phyloP scores from a whole-genome alignment of 2,113 vertebrate genomes.

The Clarias batrachus region DNA sequence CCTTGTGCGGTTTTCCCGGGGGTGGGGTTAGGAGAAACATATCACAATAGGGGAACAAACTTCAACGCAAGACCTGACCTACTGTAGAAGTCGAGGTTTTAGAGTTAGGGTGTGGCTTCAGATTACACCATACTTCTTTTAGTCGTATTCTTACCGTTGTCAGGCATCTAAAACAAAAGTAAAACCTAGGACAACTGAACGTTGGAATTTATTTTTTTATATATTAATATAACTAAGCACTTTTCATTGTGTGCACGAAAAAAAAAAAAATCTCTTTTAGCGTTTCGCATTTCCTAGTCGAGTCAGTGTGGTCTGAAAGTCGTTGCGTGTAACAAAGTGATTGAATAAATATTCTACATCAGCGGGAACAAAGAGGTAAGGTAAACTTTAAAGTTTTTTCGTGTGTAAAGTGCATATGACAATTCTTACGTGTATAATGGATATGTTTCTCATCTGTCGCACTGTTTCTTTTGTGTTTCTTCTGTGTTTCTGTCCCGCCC shows the following conservation, averaged over 20 bases:
- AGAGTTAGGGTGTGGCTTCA: conserved; percentile 2
- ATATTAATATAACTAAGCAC: neutral
- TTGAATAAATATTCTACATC: neutral
- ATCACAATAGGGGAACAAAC: too few relatives aligned
- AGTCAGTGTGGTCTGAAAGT: neutral
- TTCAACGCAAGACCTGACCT: neutral
- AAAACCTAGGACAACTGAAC: neutral
- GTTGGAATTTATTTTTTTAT: neutral
- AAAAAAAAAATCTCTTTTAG: neutral
- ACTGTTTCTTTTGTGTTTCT: neutral
- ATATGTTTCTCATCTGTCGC: too few relatives aligned
- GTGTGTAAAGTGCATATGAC: neutral
- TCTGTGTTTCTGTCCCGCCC: neutral
- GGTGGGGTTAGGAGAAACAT: too few relatives aligned
- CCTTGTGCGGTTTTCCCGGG: too few relatives aligned
- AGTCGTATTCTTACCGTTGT: neutral
- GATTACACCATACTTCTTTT: neutral
- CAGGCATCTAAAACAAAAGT: neutral
- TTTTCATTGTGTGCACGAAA: neutral
- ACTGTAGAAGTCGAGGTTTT: neutral
- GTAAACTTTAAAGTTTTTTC: neutral
- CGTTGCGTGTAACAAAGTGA: conserved; percentile 4
- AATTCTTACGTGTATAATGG: neutral
- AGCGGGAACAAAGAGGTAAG: neutral
- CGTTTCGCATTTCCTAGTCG: neutral